A percentile compares a stretch with the other conserved stretches of the same genome.
phyloP scores from a whole-genome alignment of 2,113 vertebrate species.

The Pionites leucogaster region DNA sequence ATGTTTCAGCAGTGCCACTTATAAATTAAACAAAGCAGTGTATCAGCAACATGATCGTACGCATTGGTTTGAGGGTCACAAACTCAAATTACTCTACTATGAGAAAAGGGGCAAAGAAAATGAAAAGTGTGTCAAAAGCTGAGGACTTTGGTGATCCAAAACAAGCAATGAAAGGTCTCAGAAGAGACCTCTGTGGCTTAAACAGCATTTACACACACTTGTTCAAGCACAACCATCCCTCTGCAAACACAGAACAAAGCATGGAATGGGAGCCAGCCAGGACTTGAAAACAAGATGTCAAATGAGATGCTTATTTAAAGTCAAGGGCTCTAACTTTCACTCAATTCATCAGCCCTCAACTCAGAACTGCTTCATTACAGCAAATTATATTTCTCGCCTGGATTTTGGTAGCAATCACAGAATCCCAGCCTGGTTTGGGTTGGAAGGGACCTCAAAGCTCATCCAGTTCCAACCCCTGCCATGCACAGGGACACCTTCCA shows the following conservation, averaged over 20 bases:
- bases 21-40: not conserved
- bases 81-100: not conserved
- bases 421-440: not conserved
- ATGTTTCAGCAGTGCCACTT: conserved; percentile 18
- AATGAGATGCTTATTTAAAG: not conserved
- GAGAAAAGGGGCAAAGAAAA: not conserved
- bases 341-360: not conserved
- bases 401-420: not conserved
- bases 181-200: not conserved
- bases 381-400: not conserved
- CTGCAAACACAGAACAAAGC: not conserved
- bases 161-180: not conserved
- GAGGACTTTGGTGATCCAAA: not conserved
- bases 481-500: not conserved
- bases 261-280: not conserved
- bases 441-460: not conserved
- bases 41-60: not conserved
- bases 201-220: not conserved
- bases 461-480: not conserved
- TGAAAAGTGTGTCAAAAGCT: not conserved
- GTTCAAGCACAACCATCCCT: not conserved
- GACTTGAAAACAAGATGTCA: not conserved
- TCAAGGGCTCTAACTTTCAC: not conserved
- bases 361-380: not conserved
- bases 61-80: not conserved